Conservation (phyloP, 2,113 vertebrate genomes). For the Pelusios castaneus region DNA sequence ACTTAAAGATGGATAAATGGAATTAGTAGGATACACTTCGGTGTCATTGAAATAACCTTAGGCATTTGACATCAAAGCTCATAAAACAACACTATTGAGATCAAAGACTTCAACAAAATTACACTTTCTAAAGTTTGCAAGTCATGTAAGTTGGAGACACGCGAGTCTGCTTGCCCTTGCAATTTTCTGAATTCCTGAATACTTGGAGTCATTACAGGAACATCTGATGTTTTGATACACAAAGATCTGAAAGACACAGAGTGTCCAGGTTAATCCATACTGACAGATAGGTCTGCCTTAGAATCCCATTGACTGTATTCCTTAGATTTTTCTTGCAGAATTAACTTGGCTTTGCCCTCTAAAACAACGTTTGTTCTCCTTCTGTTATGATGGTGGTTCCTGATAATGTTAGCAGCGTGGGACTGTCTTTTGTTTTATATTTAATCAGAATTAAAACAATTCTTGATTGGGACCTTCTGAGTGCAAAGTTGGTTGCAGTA, state of each 20-base stretch:
- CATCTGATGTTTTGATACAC: slow-evolving; percentile 9
- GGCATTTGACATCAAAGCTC: slow-evolving; percentile 29
- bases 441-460: not conserved
- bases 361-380: not conserved
- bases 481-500: not conserved
- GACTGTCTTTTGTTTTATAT: not conserved
- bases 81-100: not conserved
- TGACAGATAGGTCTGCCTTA: not conserved
- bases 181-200: not conserved
- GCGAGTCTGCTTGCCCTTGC: not conserved
- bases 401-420: not conserved
- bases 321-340: not conserved
- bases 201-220: not conserved
- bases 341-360: not conserved
- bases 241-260: not conserved
- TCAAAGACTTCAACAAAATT: slow-evolving; percentile 38
- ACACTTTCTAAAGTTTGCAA: slow-evolving; percentile 35
- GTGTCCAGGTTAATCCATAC: not conserved
- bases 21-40: not conserved
- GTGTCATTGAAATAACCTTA: not conserved
- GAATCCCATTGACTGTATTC: not conserved
- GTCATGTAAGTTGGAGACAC: not conserved
- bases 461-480: not conserved
- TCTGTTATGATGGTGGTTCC: not conserved
- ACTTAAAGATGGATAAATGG: not conserved